phyloP scores from a whole-genome alignment of 2,797 vertebrate genomes.

The Distichodus sexfasciatus region DNA sequence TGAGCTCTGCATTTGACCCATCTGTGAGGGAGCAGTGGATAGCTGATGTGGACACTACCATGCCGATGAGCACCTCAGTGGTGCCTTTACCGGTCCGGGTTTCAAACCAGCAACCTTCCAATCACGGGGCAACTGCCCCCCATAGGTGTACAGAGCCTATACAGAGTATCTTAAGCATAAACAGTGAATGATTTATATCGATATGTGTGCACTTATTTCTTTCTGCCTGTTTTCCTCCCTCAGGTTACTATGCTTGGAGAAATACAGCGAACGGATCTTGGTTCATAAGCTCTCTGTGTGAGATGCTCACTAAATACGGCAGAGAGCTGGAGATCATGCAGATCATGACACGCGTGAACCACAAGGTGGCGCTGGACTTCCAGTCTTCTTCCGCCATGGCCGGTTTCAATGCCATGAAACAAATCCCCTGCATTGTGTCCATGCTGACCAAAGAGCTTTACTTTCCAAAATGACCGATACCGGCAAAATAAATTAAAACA shows the following conservation, averaged over 20 bases:
- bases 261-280: slow-evolving; percentile 83
- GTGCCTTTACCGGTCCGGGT: too few species aligned
- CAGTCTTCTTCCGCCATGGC: slow-evolving; percentile 72
- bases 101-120: too few species aligned
- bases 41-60: too few species aligned
- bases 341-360: slow-evolving; percentile 89
- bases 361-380: slow-evolving; percentile 79
- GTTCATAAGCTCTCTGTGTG: slow-evolving; percentile 88
- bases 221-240: background rate
- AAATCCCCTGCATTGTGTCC: slow-evolving; percentile 89
- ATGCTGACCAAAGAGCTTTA: slow-evolving; percentile 94
- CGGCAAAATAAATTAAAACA: background rate
- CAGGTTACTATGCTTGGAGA: slow-evolving; percentile 93
- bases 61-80: too few species aligned
- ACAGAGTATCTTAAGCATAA: too few species aligned
- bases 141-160: too few species aligned
- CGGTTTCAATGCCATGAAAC: slow-evolving; percentile 80
- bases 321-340: slow-evolving; percentile 84
- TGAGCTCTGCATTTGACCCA: too few species aligned
- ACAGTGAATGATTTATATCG: background rate
- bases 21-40: too few species aligned
- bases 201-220: background rate
- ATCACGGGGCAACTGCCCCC: too few species aligned
- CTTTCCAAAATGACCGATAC: slow-evolving; percentile 65
- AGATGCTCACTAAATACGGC: slow-evolving; percentile 66